phyloP scores from a whole-genome alignment of 2,797 vertebrate genomes.

The Vespertilio murinus region DNA sequence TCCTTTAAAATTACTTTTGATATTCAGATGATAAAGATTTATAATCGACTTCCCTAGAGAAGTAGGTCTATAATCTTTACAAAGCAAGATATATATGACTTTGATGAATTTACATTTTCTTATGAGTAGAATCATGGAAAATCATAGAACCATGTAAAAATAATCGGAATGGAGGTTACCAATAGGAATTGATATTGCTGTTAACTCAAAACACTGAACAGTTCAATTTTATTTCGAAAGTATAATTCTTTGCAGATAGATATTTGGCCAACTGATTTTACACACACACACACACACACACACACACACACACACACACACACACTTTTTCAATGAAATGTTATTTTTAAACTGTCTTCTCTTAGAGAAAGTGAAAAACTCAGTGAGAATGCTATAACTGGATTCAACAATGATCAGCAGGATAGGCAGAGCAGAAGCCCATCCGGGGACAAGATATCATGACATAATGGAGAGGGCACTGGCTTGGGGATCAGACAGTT shows the following conservation, averaged over 20 bases:
- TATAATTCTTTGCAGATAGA: background rate
- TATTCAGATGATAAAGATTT: background rate
- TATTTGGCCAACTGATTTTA: background rate
- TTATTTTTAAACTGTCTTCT: background rate
- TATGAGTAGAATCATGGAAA: background rate
- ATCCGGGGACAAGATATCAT: too few relatives aligned
- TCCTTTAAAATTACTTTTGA: constrained; percentile 27
- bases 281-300: background rate
- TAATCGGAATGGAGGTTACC: background rate
- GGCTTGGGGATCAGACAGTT: background rate
- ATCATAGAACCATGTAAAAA: background rate
- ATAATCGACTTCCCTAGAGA: background rate
- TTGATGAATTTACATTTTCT: background rate
- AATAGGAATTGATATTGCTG: background rate
- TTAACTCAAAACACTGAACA: background rate
- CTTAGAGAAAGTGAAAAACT: background rate
- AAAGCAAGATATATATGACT: background rate
- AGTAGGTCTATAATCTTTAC: background rate
- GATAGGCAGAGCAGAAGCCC: background rate
- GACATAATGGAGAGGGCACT: background rate
- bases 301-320: too few relatives aligned
- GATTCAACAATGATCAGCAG: background rate
- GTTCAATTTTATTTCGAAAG: background rate
- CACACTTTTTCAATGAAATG: background rate
- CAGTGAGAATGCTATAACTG: background rate